Evolutionary conservation across 2,888 invertebrate genomes (phyloP).

Genomic region (Nephrotoma appendiculata): DNA sequence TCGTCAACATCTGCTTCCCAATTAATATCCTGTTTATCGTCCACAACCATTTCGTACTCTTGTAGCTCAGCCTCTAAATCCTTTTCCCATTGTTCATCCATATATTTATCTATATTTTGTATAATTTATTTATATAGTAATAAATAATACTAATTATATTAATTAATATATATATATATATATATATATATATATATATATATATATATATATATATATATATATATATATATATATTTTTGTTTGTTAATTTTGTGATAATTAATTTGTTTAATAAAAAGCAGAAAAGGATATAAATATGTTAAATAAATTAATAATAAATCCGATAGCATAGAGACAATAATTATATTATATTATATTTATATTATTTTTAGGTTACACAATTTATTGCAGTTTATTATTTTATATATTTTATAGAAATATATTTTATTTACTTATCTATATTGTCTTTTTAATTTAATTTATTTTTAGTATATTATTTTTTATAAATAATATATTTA

Average conservation of each 20-base stretch:
- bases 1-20: slow-evolving; percentile 60
- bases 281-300: not conserved
- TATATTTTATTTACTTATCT: not conserved
- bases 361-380: not conserved
- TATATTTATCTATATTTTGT: slow-evolving; percentile 3
- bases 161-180: not conserved
- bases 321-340: slow-evolving; percentile 3
- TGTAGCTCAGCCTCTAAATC: slow-evolving; percentile 90
- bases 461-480: not conserved
- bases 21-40: slow-evolving; percentile 29
- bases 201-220: too few relatives aligned
- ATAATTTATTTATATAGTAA: not conserved
- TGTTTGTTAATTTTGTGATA: not conserved
- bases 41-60: slow-evolving; percentile 81
- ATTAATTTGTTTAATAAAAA: not conserved
- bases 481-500: not conserved
- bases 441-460: not conserved
- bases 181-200: too few relatives aligned
- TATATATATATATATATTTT: too few relatives aligned
- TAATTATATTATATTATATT: not conserved
- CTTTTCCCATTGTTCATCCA: slow-evolving; percentile 89
- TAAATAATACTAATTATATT: not conserved
- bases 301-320: not conserved
- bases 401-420: not conserved
- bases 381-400: not conserved